These are phyloP conservation scores for Tachysurus vachellii DNA, from an alignment of 2,113 vertebrate species.

Conservation along the genomic window DNA sequence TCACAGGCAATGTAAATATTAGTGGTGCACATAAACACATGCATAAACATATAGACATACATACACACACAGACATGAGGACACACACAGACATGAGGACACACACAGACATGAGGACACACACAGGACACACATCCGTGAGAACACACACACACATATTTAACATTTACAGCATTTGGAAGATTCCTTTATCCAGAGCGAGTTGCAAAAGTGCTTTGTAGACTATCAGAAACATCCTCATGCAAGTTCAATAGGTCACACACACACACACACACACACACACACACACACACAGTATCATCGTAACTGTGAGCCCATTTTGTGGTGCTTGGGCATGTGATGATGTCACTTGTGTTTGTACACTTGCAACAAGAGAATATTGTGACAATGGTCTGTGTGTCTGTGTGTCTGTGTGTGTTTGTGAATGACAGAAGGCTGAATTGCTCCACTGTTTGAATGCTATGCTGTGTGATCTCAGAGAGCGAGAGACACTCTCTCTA, in stretches of 20 bases:
- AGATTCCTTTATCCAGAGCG: neutral
- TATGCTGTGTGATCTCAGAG: conserved; percentile 26
- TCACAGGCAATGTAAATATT: neutral
- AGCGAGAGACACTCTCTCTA: neutral
- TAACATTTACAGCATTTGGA: neutral
- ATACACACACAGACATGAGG: neutral
- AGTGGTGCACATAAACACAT: neutral
- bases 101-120: neutral
- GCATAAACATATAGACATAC: neutral
- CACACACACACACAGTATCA: conserved; percentile 4
- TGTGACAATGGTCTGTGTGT: conserved; percentile 22
- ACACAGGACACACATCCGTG: too few relatives aligned
- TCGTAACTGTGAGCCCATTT: neutral
- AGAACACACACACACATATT: neutral
- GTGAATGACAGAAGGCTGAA: conserved; percentile 4
- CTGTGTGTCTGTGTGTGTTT: conserved; percentile 9
- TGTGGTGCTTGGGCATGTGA: conserved; percentile 17
- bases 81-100: neutral
- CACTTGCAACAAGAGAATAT: conserved; percentile 49
- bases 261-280: neutral
- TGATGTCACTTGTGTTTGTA: conserved; percentile 43
- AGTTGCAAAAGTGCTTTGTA: neutral
- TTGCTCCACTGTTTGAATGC: conserved; percentile 29
- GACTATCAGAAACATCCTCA: neutral
- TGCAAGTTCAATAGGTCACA: neutral